A percentile compares a stretch with the other conserved stretches of the same genome.
Evolutionary conservation across 2,888 invertebrate genomes (phyloP).

Genomic region (Lymantria monacha): DNA sequence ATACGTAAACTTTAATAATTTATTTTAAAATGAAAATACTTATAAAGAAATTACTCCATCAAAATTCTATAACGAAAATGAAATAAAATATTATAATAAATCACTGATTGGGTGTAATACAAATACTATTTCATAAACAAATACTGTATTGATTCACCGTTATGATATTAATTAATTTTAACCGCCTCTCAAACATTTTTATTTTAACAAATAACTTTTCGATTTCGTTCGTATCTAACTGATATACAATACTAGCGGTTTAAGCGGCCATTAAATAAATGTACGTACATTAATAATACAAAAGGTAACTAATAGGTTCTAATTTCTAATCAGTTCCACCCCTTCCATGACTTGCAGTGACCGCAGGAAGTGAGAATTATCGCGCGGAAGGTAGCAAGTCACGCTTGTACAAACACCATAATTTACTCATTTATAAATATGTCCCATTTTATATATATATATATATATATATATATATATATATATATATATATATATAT

Average conservation of each 20-base stretch:
- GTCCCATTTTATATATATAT: background rate
- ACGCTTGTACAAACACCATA: constrained; percentile 18
- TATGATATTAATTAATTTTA: no score
- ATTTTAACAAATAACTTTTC: background rate
- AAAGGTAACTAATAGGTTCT: constrained; percentile 52
- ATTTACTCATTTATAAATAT: background rate
- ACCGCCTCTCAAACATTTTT: background rate
- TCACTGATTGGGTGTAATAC: no score
- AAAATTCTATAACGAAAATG: no score
- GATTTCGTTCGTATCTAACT: background rate
- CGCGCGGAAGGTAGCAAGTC: constrained; percentile 45
- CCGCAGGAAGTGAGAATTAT: constrained; percentile 51
- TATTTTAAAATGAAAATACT: no score
- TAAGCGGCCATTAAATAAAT: constrained; percentile 20
- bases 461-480: no score
- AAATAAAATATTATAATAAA: no score
- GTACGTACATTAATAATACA: constrained; percentile 35
- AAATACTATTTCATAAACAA: no score
- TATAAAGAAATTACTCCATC: no score
- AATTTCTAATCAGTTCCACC: constrained; percentile 40
- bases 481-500: no score
- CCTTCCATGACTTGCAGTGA: constrained; percentile 54
- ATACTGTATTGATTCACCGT: no score
- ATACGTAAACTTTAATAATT: no score
- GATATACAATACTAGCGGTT: background rate